Evolutionary conservation across 2,113 vertebrate species (phyloP), one percentile per base, ranked within the genome.

Genomic region (Crotalus viridis): DNA sequence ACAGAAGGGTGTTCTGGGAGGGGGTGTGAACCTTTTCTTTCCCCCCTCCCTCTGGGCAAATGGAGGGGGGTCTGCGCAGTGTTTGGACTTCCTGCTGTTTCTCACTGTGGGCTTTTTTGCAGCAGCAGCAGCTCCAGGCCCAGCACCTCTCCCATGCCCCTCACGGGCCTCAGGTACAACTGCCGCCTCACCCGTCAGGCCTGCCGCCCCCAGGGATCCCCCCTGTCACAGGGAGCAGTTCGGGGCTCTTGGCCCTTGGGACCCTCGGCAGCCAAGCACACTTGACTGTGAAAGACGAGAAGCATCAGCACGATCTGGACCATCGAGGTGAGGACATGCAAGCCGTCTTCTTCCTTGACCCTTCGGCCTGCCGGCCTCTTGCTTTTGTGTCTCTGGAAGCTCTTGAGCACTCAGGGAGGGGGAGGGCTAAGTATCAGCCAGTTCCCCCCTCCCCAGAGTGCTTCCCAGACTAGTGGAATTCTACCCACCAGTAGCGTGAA

Each of bases 51-150:
- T 64, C 26, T n/a, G 61, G 10, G 10, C 10, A 61, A 61, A 26
- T 4, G 26, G 26, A 9, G 26, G 10, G 55, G 17, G 26, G 26
- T 19, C 15, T 39, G n/a, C 7, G 69, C n/a, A 39, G 15, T 8
- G 15, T 19, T 81, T 33, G 69, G 69, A 8, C 64, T 64, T 93
- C 91, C 39, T 15, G n/a, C 17, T 90, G 3, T 0, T 0, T 1
- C 97, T 97, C 88, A 98, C 93, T 33, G 56, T 92, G 43, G 74
- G 15, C 97, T 95, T 98, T 95, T 93, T 97, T 97, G 94, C 98
- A 99, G 99, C 99, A 99, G 98, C 99, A 99, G 98, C 99, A 99
- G 97, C 99, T 99, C 94, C 99, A 99, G 98, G 99, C 99, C 0
- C 99, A 99, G 97, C 99, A 99, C 96, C 99, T 99, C 90, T 99